Percentiles rank a stretch among this genome's conserved stretches.
These are phyloP conservation scores for Craseonycteris thonglongyai DNA, from an alignment of 2,113 vertebrate species.

Conservation along the genomic window DNA sequence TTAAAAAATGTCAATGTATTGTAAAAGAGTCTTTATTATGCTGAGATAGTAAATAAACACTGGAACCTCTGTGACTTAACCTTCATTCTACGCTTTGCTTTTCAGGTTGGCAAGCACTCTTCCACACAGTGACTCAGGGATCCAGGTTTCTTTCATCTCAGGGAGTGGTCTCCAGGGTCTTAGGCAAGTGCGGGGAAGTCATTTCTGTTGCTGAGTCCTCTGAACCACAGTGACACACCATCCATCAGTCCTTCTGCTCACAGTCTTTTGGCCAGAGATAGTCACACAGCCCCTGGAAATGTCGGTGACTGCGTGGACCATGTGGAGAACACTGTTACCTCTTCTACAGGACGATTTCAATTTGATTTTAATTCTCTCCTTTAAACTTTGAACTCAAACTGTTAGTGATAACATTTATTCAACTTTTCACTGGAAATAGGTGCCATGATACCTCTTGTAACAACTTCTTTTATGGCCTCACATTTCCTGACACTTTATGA, in stretches of 20 bases:
- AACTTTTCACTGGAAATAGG: background rate
- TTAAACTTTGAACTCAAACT: background rate
- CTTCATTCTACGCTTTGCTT: background rate
- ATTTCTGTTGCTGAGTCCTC: background rate
- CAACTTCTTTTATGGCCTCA: background rate
- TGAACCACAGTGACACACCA: background rate
- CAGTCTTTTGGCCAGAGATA: no score
- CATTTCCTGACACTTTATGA: background rate
- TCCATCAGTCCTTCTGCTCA: background rate
- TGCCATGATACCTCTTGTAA: background rate
- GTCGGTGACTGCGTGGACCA: rapidly evolving
- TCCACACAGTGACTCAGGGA: background rate
- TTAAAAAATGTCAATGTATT: background rate
- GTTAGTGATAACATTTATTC: background rate
- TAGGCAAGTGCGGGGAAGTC: background rate
- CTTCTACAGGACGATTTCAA: background rate
- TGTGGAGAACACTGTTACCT: background rate
- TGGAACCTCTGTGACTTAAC: background rate
- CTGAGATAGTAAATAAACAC: background rate
- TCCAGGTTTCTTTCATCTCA: background rate
- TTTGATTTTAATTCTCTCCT: background rate
- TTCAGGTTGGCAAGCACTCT: background rate
- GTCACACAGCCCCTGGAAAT: background rate
- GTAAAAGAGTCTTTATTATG: background rate
- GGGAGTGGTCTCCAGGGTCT: background rate